Conservation (phyloP, 2,888 invertebrate species). For the Tachina fera region DNA sequence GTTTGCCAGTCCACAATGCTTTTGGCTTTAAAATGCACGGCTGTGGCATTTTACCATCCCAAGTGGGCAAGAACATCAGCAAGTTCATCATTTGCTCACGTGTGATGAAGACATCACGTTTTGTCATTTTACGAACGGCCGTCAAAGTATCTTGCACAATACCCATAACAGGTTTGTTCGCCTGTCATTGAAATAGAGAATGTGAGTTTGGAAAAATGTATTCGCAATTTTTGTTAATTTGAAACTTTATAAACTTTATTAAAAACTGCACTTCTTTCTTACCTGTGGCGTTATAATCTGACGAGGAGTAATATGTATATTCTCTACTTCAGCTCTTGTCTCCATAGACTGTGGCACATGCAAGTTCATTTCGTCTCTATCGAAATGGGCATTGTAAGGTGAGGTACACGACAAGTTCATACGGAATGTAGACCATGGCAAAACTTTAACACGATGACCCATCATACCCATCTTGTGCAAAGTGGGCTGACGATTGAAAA, state of each 20-base stretch:
- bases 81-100: constrained; percentile 99
- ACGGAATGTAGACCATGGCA: constrained; percentile 99
- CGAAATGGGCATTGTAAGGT: constrained; percentile 99
- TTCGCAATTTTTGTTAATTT: background rate
- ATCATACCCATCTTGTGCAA: constrained; percentile 99
- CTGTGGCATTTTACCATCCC: constrained; percentile 99
- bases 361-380: constrained; percentile 99
- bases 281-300: constrained; percentile 98
- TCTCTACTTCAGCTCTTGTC: constrained; percentile 98
- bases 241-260: too few species aligned
- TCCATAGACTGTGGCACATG: constrained; percentile 99
- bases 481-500: constrained; percentile 99
- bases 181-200: constrained; percentile 84
- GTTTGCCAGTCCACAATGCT: constrained; percentile 98
- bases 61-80: constrained; percentile 98
- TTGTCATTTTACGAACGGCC: constrained; percentile 99
- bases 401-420: constrained; percentile 99
- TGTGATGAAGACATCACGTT: constrained; percentile 98
- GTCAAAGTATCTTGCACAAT: constrained; percentile 99
- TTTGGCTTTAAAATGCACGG: constrained; percentile 98
- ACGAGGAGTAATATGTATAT: constrained; percentile 97
- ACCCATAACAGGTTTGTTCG: constrained; percentile 99
- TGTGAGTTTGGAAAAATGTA: too few species aligned
- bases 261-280: too few species aligned
- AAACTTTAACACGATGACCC: constrained; percentile 98